A percentile compares a stretch with the other conserved stretches of the same genome.
phyloP scores from a whole-genome alignment of 1,140 invertebrate species.

The Ptiloglossa arizonensis region DNA sequence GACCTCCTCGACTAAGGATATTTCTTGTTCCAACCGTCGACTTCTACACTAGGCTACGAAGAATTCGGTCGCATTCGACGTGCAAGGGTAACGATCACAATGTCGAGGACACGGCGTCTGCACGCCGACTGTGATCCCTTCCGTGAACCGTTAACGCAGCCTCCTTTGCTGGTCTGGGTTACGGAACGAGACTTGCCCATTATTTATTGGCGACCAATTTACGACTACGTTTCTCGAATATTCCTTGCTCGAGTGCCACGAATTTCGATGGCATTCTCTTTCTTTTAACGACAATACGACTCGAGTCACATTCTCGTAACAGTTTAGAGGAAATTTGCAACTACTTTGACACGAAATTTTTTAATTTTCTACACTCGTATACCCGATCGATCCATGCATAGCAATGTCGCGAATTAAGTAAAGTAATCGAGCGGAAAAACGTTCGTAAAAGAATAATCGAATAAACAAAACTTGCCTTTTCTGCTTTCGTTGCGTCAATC shows the following conservation, averaged over 20 bases:
- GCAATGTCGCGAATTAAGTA: too few species aligned
- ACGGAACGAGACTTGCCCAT: slow-evolving; percentile 45
- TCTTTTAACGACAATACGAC: not conserved
- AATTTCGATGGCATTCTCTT: not conserved
- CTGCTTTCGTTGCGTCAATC: too few species aligned
- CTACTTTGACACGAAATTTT: not conserved
- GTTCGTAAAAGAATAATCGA: too few species aligned
- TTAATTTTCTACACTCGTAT: too few species aligned
- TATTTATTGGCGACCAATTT: slow-evolving; percentile 55
- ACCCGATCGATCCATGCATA: too few species aligned
- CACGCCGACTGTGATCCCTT: slow-evolving; percentile 11
- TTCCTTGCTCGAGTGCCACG: not conserved
- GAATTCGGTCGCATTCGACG: slow-evolving; percentile 71
- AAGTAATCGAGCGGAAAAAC: too few species aligned
- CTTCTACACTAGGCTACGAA: slow-evolving; percentile 65
- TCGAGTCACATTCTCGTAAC: not conserved
- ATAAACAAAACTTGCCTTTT: too few species aligned
- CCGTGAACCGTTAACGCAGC: slow-evolving; percentile 62
- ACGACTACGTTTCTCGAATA: slow-evolving; percentile 30
- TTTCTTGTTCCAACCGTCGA: slow-evolving; percentile 26
- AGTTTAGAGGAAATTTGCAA: not conserved
- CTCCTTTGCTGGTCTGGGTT: slow-evolving; percentile 53
- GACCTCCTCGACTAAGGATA: too few species aligned
- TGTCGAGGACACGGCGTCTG: slow-evolving; percentile 15
- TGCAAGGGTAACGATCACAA: slow-evolving; percentile 42